These are phyloP conservation scores for Romanogobio albipinnatus DNA, from an alignment of 2,113 vertebrate genomes.

Conservation along the genomic window DNA sequence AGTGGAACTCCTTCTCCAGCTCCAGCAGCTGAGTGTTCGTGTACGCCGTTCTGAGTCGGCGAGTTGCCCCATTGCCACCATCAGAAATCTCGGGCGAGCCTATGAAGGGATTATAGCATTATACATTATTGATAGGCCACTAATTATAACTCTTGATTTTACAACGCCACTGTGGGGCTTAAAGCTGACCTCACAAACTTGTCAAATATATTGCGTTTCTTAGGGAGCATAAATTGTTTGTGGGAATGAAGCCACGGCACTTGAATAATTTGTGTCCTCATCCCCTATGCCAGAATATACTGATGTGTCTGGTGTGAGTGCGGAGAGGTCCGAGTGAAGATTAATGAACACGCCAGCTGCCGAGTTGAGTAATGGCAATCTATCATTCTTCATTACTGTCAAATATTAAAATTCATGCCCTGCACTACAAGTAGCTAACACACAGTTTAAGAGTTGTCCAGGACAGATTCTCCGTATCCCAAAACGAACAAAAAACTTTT, in stretches of 20 bases:
- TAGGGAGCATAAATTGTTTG: constrained; percentile 65
- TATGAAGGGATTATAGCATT: constrained; percentile 73
- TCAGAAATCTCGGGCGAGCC: constrained; percentile 89
- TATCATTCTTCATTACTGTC: constrained; percentile 99
- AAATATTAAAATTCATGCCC: constrained; percentile 91
- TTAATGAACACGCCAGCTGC: constrained; percentile 97
- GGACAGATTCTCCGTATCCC: constrained; percentile 55
- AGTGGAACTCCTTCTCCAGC: constrained; percentile 98
- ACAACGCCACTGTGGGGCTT: constrained; percentile 39
- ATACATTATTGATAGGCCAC: constrained; percentile 54
- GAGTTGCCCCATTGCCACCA: constrained; percentile 77
- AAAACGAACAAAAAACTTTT: constrained; percentile 19
- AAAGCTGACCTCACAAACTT: constrained; percentile 56
- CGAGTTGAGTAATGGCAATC: constrained; percentile 90
- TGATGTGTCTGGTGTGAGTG: constrained; percentile 76
- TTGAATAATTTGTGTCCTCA: constrained; percentile 71
- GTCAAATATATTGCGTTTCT: constrained; percentile 58
- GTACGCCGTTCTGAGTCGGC: constrained; percentile 94
- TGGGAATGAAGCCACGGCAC: constrained; percentile 67
- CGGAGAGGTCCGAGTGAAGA: constrained; percentile 87
- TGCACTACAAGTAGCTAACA: constrained; percentile 79
- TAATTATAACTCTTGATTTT: constrained; percentile 55
- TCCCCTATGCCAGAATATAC: constrained; percentile 59
- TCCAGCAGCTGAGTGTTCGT: constrained; percentile 98
- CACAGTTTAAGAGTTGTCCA: constrained; percentile 66